Conservation (phyloP, 2,113 vertebrate genomes). For the Paratilapia polleni region DNA sequence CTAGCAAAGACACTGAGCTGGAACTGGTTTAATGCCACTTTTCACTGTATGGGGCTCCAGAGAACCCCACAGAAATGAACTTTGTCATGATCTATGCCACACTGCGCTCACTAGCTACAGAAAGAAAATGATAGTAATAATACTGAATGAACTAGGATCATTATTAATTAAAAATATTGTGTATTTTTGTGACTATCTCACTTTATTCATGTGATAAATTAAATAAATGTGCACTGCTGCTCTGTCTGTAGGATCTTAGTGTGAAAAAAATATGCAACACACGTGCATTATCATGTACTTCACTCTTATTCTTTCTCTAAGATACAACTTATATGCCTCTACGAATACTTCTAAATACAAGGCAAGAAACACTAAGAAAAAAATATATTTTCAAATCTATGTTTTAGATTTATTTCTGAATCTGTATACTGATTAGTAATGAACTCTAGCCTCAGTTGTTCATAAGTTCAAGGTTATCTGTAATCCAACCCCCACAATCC, state of each 20-base stretch:
- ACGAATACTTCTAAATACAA: background rate
- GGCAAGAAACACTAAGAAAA: background rate
- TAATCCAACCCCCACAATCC: conserved; percentile 31
- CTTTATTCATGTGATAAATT: no score
- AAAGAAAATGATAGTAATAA: no score
- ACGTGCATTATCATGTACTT: background rate
- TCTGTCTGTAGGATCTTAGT: background rate
- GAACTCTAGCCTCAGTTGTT: conserved; percentile 1
- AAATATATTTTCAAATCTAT: background rate
- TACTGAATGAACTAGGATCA: no score
- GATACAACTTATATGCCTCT: background rate
- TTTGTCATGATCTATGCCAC: no score
- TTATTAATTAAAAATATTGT: no score
- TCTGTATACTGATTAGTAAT: background rate
- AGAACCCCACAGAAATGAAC: no score
- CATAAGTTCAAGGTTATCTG: conserved; percentile 23
- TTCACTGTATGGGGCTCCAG: no score
- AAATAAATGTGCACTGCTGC: background rate
- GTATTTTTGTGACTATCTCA: no score
- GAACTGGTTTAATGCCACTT: background rate
- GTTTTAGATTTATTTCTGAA: conserved; percentile 2
- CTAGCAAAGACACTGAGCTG: background rate
- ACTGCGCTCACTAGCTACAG: no score
- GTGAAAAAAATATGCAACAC: background rate
- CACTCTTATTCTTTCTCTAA: background rate